Evolutionary conservation across 1,140 invertebrate genomes (phyloP), one percentile per base, ranked within the genome.

Genomic region (Ooceraea biroi): DNA sequence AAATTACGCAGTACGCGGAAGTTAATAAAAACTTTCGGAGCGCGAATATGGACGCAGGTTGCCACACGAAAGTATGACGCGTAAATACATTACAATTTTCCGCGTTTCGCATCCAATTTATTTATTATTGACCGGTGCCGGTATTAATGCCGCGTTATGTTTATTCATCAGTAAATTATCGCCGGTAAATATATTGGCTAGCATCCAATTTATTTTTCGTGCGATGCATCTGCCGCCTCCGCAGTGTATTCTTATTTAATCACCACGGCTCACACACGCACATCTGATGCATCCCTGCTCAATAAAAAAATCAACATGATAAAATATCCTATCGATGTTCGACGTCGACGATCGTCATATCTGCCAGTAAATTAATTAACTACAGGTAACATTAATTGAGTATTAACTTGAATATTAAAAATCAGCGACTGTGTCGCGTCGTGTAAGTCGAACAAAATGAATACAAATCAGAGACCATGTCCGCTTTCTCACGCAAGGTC

Each of bases 11-110:
- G 73, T 65, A 83, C 60, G 72, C 69, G 82, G 71, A 76, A 83
- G 82, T 76, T 83, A 83, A 83, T 83, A 76, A 83, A 83, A 83
- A 83, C 72, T 83, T 83, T 83, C 60, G 80, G 44, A 80, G 76
- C 76, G 76, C 76, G 76, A 80, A 80, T 69, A 80, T 80, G 63
- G 44, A 65, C 71, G 73, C 69, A 76, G 46, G 60, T 65, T 73
- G 57, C 69, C 80, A 72, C 71, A 57, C 72, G 72, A 76, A 76
- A 83, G 72, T 76, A 83, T 83, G 82, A 83, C 80, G 72, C 82
- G 82, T 77, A 77, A 66, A 80, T 78, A 83, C 77, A 82, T 84
- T 73, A 68, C 74, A 84, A 84, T 84, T 84, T 71, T 84, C 83
- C 83, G 55, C 76, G 68, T 82, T 82, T 84, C 41, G 83, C 77